Evolutionary conservation across 2,888 invertebrate genomes (phyloP), one percentile per base, ranked within the genome.

Genomic region (Drosophila pseudotakahashii): DNA sequence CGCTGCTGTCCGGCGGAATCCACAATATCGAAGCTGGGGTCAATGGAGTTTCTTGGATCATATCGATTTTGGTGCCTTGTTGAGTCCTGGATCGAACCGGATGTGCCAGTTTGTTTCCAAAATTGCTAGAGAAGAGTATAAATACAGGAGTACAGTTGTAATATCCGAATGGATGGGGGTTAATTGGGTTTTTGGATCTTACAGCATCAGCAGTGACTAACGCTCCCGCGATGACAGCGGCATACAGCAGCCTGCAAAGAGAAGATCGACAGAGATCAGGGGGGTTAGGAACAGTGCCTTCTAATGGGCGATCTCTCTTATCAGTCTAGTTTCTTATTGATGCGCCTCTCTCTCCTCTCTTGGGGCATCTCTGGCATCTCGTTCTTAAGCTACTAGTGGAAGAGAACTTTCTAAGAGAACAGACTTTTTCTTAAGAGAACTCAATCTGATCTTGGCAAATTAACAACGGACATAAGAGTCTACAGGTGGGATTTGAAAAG

Each of bases 11-110:
- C 75, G 9, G 88, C 90, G 53, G 91, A 90, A 75, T 91, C 90
- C 55, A 92, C 77, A 81, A 91, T 84, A 32, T 90, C 89, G 75
- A 91, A 92, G 67, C 91, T 92, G 2, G 87, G 86, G 53, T 92
- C 91, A 19, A 90, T 86, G 2, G 88, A 83, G 50, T 54, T 66
- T n/a, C 86, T 81, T 1, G 85, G 88, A 13, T 91, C 90, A 10
- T 89, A 81, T 80, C 81, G 79, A 9, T n/a, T 51, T 5, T 89
- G 69, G 64, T 86, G 81, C 36, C 86, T 80, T 16, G 83, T 79
- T 3, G 89, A 79, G 19, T 88, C 83, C 54, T 89, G 91, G 75
- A 91, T 90, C 26, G 90, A 90, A 57, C 91, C 90, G 26, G 73
- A 48, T 53, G 88, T 89, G 58, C 89, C 89, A 41, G 90, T 71